phyloP scores from a whole-genome alignment of 2,797 vertebrate genomes.

The Urocyon cinereoargenteus region DNA sequence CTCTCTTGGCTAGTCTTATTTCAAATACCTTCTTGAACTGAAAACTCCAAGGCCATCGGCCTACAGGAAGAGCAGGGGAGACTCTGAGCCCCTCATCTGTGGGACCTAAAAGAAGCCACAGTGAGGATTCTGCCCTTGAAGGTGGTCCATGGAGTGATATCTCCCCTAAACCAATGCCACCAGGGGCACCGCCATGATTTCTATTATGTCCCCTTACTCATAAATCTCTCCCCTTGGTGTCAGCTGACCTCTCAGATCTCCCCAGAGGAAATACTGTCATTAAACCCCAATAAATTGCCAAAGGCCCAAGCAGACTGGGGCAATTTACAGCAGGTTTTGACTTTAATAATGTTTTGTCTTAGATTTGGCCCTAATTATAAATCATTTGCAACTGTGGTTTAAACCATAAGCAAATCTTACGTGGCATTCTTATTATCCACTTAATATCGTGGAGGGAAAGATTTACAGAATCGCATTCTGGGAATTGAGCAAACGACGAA shows the following conservation, averaged over 20 bases:
- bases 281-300: conserved; percentile 85
- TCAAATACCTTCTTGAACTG: neutral
- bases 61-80: accelerated
- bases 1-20: neutral
- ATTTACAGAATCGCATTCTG: conserved; percentile 87
- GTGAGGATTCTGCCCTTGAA: neutral
- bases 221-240: conserved; percentile 80
- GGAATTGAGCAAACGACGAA: conserved; percentile 88
- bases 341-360: conserved; percentile 89
- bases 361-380: conserved; percentile 88
- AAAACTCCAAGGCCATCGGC: too few relatives aligned
- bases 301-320: conserved; percentile 78
- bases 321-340: conserved; percentile 85
- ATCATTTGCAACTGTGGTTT: conserved; percentile 87
- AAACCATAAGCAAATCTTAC: conserved; percentile 89
- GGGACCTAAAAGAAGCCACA: neutral
- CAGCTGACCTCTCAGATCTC: conserved; percentile 79
- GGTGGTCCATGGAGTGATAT: neutral
- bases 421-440: conserved; percentile 88
- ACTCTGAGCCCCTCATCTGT: neutral
- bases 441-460: conserved; percentile 85
- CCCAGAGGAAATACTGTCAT: conserved; percentile 82
- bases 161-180: conserved; percentile 59
- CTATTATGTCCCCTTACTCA: conserved; percentile 66
- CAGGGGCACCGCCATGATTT: conserved; percentile 59